Evolutionary conservation across 2,888 invertebrate genomes (phyloP).

Genomic region (Meteorus cinctellus): DNA sequence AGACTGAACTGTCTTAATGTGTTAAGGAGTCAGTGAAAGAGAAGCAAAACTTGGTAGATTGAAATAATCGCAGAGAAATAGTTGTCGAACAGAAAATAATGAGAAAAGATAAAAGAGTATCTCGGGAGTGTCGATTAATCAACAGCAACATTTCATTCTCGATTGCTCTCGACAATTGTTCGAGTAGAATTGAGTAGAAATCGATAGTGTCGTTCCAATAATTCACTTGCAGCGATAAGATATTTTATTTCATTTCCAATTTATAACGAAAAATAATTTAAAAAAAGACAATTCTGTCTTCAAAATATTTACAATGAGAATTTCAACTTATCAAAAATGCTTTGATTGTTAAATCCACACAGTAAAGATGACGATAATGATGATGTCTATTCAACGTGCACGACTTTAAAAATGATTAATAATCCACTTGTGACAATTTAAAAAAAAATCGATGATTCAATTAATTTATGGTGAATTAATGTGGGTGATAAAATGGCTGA

Average conservation of each 20-base stretch:
- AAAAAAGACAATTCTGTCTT: too few species aligned
- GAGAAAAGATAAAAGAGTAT: not conserved
- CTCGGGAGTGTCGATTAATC: conserved; percentile 9
- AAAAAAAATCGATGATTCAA: conserved; percentile 30
- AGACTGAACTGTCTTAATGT: not conserved
- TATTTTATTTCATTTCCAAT: not conserved
- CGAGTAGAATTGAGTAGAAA: not conserved
- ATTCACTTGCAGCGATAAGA: not conserved
- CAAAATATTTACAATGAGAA: too few species aligned
- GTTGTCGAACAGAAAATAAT: not conserved
- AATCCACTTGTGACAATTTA: not conserved
- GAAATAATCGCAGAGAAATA: not conserved
- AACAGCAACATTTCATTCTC: not conserved
- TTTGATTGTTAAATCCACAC: too few species aligned
- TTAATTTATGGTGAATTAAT: conserved; percentile 28
- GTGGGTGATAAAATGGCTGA: conserved; percentile 26
- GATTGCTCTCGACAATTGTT: conserved; percentile 7
- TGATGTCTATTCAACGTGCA: not conserved
- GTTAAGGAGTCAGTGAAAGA: not conserved
- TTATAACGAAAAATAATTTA: not conserved
- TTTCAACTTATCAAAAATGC: too few species aligned
- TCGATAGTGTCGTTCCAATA: not conserved
- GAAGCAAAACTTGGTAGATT: not conserved
- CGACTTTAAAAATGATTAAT: not conserved
- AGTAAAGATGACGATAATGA: not conserved